Evolutionary conservation across 2,113 vertebrate genomes (phyloP), one percentile per base, ranked within the genome.

Genomic region (Aplodontia rufa): DNA sequence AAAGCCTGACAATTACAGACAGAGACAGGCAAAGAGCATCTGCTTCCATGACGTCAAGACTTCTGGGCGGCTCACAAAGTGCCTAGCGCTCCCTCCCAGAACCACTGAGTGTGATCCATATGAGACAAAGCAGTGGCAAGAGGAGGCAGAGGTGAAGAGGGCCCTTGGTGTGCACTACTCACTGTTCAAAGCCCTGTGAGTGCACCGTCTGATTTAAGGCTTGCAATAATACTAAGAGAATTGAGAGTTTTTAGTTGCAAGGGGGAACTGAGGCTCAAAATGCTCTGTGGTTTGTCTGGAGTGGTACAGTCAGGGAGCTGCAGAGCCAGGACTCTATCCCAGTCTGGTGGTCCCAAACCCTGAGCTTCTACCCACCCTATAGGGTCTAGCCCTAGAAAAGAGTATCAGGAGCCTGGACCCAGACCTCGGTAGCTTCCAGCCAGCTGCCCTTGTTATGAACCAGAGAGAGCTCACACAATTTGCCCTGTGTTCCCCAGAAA

Each of bases 1-100:
- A 95, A 90, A 94, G 90, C 89, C 90, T 95, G 95, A 97, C 91
- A 95, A 97, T 98, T 93, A 76, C 72, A 95, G 76, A 68, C 10
- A 11, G 79, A 90, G 76, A 89, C 72, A 85, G 58, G 82, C 85
- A 62, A 90, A 79, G 53, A 88, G 88, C 95, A 93, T 95, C 96
- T 97, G 91, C 93, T 96, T 82, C 93, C 83, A 37, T 83, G 94
- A 96, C 5, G 40, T 66, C 55, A 93, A 69, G 74, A 45, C 86
- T 80, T 72, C 93, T 66, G 83, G 64, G 79, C 0, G 0, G 58
- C 49, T 94, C 62, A 19, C 72, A 71, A 83, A 88, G 72, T 17
- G 3, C 84, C 1, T 24, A 75, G 89, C 17, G n/a, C 91, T 92
- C 58, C 76, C 35, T 53, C 90, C 91, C 40, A 40, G 68, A 37